Evolutionary conservation across 2,113 vertebrate species (phyloP).

Genomic region (Todiramphus chloris): DNA sequence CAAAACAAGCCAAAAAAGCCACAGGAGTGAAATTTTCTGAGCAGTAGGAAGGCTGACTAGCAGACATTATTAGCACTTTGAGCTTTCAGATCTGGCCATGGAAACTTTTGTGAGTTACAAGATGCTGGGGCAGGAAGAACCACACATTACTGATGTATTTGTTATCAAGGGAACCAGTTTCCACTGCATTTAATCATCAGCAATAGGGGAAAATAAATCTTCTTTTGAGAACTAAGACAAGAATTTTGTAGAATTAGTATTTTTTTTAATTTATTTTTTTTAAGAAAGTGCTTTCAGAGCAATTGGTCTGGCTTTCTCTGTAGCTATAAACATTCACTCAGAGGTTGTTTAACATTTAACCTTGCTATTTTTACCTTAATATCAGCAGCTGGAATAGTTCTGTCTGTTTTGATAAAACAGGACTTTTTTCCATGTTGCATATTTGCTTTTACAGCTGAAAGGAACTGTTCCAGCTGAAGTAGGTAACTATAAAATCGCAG

Average conservation of each 20-base stretch:
- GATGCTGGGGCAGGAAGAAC: slow-evolving; percentile 44
- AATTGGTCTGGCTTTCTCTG: slow-evolving; percentile 37
- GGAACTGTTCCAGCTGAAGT: slow-evolving; percentile 37
- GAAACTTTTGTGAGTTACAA: slow-evolving; percentile 63
- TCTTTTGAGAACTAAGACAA: slow-evolving; percentile 9
- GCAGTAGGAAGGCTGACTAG: slow-evolving; percentile 72
- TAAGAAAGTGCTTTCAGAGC: slow-evolving; percentile 18
- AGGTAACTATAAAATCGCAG: slow-evolving; percentile 41
- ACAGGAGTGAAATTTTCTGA: slow-evolving; percentile 77
- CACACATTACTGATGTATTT: slow-evolving; percentile 19
- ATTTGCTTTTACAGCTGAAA: slow-evolving; percentile 63
- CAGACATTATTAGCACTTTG: slow-evolving; percentile 67
- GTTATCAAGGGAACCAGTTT: slow-evolving; percentile 56
- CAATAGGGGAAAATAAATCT: neutral
- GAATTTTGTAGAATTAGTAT: neutral
- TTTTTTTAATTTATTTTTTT: neutral
- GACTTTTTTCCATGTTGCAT: slow-evolving; percentile 45
- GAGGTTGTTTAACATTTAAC: slow-evolving; percentile 66
- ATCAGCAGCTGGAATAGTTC: slow-evolving; percentile 53
- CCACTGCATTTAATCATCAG: slow-evolving; percentile 32
- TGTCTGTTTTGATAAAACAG: slow-evolving; percentile 60
- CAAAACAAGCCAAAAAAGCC: slow-evolving; percentile 73
- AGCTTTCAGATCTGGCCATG: slow-evolving; percentile 49
- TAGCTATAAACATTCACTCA: slow-evolving; percentile 45
- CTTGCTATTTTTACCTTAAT: slow-evolving; percentile 59